Conservation (phyloP, 1,140 invertebrate species). For the Drosophila willistoni region DNA sequence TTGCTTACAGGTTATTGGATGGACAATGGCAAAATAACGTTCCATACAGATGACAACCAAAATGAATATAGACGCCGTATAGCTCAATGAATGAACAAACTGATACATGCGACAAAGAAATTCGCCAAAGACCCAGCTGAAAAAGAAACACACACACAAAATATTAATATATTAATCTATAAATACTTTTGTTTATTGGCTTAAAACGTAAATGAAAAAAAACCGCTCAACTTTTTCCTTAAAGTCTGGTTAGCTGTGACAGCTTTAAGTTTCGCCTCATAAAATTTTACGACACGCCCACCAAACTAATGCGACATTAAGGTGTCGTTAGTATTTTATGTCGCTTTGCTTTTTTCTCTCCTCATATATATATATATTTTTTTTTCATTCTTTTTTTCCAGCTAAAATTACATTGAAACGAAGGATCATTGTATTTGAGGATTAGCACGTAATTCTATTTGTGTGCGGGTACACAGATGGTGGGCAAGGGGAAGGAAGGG, state of each 20-base stretch:
- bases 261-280: slow-evolving; percentile 39
- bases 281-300: slow-evolving; percentile 58
- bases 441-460: slow-evolving; percentile 65
- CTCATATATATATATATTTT: slow-evolving; percentile 32
- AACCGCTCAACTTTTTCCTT: not conserved
- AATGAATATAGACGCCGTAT: slow-evolving; percentile 92
- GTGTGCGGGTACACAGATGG: slow-evolving; percentile 1
- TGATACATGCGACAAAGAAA: slow-evolving; percentile 93
- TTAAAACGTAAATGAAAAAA: slow-evolving; percentile 26
- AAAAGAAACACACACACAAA: slow-evolving; percentile 58
- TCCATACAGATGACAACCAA: slow-evolving; percentile 92
- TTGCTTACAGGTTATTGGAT: slow-evolving; percentile 91
- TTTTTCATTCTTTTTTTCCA: slow-evolving; percentile 38
- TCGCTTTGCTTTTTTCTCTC: slow-evolving; percentile 34
- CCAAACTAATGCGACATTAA: slow-evolving; percentile 70
- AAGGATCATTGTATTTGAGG: slow-evolving; percentile 52
- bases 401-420: slow-evolving; percentile 43
- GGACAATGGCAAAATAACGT: slow-evolving; percentile 91
- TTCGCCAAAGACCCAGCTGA: slow-evolving; percentile 90
- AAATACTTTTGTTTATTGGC: slow-evolving; percentile 37
- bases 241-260: slow-evolving; percentile 2
- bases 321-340: slow-evolving; percentile 67
- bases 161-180: not conserved
- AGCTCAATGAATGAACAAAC: slow-evolving; percentile 91
- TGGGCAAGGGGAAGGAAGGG: no score